Conservation (phyloP, 2,113 vertebrate species). For the Aldabrachelys gigantea region DNA sequence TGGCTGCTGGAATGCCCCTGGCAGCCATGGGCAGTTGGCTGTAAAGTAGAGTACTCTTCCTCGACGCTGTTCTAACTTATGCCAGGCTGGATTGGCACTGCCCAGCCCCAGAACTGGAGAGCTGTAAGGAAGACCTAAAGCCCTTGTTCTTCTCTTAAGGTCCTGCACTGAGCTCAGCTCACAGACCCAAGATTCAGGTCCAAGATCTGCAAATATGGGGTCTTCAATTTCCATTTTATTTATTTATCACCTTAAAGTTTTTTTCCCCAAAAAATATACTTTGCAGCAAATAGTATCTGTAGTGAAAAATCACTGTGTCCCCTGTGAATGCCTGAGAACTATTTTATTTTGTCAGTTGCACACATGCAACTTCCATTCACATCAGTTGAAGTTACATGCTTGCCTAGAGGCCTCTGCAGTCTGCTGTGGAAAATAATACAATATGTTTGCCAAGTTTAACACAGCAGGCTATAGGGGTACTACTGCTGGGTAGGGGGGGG, state of each 20-base stretch:
- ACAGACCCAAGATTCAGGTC: not conserved
- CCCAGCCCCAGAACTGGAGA: not conserved
- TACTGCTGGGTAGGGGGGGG: not conserved
- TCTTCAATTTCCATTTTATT: not conserved
- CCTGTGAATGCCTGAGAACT: not conserved
- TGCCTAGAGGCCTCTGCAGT: not conserved
- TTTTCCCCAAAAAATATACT: not conserved
- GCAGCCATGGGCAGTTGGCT: not conserved
- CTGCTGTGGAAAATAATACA: not conserved
- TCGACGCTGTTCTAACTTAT: not conserved
- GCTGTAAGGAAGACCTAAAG: not conserved
- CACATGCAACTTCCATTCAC: fast-evolving
- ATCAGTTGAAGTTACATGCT: not conserved
- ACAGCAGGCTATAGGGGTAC: not conserved
- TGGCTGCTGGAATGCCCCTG: not conserved
- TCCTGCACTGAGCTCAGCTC: not conserved
- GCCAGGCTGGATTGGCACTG: not conserved
- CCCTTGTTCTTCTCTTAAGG: not conserved
- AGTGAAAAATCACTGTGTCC: not conserved
- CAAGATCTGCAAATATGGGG: not conserved
- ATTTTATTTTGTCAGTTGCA: not conserved
- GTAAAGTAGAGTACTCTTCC: not conserved
- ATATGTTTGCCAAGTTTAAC: not conserved
- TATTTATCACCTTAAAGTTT: not conserved
- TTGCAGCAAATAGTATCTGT: fast-evolving